Conservation (phyloP, 2,888 invertebrate species). For the Ligdia adustata region DNA sequence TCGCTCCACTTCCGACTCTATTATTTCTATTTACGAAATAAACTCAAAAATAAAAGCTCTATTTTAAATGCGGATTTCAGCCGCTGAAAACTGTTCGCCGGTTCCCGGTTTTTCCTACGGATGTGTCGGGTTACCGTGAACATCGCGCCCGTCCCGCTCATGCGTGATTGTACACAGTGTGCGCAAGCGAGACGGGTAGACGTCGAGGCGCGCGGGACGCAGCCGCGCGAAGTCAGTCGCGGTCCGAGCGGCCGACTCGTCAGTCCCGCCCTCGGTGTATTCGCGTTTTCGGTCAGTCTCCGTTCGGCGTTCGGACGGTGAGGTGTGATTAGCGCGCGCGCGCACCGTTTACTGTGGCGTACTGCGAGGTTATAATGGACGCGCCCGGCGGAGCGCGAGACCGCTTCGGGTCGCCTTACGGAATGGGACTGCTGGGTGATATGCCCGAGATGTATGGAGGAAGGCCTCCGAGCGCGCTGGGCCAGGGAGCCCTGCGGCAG, state of each 20-base stretch:
- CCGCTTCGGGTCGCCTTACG: slow-evolving; percentile 94
- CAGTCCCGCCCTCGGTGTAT: slow-evolving; percentile 81
- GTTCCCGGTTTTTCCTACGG: slow-evolving; percentile 77
- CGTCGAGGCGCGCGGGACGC: slow-evolving; percentile 72
- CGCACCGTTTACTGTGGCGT: slow-evolving; percentile 85
- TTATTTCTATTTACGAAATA: slow-evolving; percentile 84
- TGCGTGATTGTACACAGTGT: slow-evolving; percentile 35
- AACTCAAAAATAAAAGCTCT: slow-evolving; percentile 83
- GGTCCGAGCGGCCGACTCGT: slow-evolving; percentile 84
- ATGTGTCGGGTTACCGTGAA: slow-evolving; percentile 81
- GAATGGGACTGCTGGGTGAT: slow-evolving; percentile 93
- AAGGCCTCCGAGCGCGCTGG: slow-evolving; percentile 85
- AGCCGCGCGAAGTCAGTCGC: slow-evolving; percentile 82
- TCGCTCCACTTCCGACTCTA: slow-evolving; percentile 80
- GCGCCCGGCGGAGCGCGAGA: slow-evolving; percentile 94
- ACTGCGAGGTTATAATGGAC: slow-evolving; percentile 90
- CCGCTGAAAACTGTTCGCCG: slow-evolving; percentile 75
- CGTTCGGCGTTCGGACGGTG: slow-evolving; percentile 82
- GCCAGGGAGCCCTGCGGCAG: slow-evolving; percentile 72
- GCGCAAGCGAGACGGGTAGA: slow-evolving; percentile 71
- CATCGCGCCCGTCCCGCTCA: slow-evolving; percentile 61
- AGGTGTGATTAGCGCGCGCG: slow-evolving; percentile 77
- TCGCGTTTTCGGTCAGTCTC: slow-evolving; percentile 82
- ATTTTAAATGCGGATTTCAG: slow-evolving; percentile 81
- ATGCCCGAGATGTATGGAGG: slow-evolving; percentile 91